Base-by-base conservation (phyloP, 2,113 vertebrate genomes). In the Caranx ignobilis region DNA sequence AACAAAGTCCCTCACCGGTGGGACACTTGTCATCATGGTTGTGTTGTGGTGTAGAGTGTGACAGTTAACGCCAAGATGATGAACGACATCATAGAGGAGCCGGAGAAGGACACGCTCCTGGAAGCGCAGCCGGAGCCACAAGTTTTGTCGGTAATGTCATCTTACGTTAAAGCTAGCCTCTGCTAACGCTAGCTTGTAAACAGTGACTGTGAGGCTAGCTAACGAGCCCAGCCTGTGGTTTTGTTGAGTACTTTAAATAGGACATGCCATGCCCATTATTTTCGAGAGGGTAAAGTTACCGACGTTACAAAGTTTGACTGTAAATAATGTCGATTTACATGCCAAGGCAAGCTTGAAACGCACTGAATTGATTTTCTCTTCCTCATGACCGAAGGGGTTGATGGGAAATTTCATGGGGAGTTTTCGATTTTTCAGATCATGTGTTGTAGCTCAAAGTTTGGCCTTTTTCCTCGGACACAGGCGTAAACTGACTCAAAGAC, bases 1-100 rank as follows among this genome's bases (percentile, higher is more conserved):
- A 48, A 54, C 35, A 41, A 41, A 77, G 72, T 68, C 55, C 13
- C n/a, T n/a, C 15, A 5, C 11, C n/a, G 34, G 31, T 39, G 76
- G 82, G 70, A 73, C 70, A 4, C 5, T 16, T 62, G 41, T 74
- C 50, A 32, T 13, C 43, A 93, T 94, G 92, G 54, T 43, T 26
- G 35, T 74, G 35, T 64, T 72, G 34, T 41, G 77, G 55, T 31
- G 16, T 60, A 18, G 56, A 71, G 37, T 75, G 87, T 93, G 92
- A 94, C 85, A 79, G 69, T 56, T 39, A 15, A 68, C 81, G 79
- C 55, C 56, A 88, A 72, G 76, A 94, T 94, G 93, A 94, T 95
- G 92, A 95, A 88, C 90, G 92, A 93, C 86, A 94, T 94, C 71
- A 87, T 93, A 54, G 94, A 95, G 79, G 94, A 94, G 21, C 93